Evolutionary conservation across 2,797 vertebrate species (phyloP), one percentile per base, ranked within the genome.

Genomic region (Pseudocheirus occidentalis): DNA sequence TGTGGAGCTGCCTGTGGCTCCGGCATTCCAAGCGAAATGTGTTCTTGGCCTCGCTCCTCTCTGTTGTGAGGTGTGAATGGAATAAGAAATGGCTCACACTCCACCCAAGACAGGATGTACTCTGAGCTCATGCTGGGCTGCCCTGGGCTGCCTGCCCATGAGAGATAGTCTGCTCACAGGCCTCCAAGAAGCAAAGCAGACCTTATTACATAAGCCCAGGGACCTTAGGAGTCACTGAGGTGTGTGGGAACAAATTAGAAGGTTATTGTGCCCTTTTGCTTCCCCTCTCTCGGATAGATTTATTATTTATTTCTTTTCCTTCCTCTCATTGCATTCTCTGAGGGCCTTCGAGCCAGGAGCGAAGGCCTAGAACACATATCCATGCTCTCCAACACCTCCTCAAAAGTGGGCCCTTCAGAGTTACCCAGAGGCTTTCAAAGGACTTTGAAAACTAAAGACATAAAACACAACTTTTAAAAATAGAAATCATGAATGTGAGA

Each of bases 31-130:
- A 21, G 95, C 46, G 89, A 96, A 94, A n/a, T 96, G 90, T 93
- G 95, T 97, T 94, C 34, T n/a, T 40, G 54, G 53, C 91, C 92
- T 54, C 87, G 57, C 57, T 92, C 90, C 96, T 96, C 93, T 89
- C 31, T 90, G 91, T 55, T 12, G 9, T 58, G 92, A 95, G 92
- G 81, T 94, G 13, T 93, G 90, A 94, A 52, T 90, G 92, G 92
- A 94, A 10, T 90, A 14, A 40, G 91, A 92, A 87, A 29, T 40
- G 95, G 81, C 50, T n/a, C 90, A 91, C 50, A n/a, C 94, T 73
- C 95, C 62, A 53, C 62, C 93, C 92, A 95, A 92, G 4, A 58
- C 93, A 94, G 96, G 90, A 90, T 95, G 92, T 90, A 62, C 50
- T 54, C 93, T 24, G 53, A 16, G 1, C 81, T 93, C 89, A 1